phyloP scores from a whole-genome alignment of 2,797 vertebrate species.

The Poecile montanus region DNA sequence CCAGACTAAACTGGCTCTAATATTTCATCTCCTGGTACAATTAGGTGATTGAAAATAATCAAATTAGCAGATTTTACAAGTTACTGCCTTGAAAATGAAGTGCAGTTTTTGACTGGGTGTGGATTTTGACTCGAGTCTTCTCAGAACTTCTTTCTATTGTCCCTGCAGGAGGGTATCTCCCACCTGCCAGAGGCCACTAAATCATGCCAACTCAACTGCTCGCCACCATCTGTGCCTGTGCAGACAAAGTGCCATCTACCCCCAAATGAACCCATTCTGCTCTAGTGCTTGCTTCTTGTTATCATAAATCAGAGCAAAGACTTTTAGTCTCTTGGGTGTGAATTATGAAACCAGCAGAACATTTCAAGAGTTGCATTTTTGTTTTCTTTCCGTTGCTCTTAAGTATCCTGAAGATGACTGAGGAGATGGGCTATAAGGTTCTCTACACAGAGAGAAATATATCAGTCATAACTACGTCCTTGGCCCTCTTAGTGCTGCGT shows the following conservation, averaged over 20 bases:
- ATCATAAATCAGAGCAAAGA: not conserved
- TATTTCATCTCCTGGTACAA: not conserved
- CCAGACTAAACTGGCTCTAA: not conserved
- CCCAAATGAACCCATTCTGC: not conserved
- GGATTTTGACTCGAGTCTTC: not conserved
- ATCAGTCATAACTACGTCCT: constrained; percentile 68
- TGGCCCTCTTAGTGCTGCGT: constrained; percentile 81
- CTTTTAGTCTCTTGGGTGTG: not conserved
- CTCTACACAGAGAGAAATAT: constrained; percentile 71
- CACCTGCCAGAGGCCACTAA: not conserved
- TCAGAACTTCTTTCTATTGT: not conserved
- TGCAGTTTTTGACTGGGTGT: not conserved
- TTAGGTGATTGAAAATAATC: not conserved
- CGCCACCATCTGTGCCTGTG: not conserved
- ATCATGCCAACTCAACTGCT: not conserved
- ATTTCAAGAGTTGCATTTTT: not conserved
- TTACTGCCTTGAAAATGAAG: not conserved
- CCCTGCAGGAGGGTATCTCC: not conserved
- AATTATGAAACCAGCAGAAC: not conserved
- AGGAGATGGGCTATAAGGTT: constrained; percentile 81
- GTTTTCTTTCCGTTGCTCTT: not conserved
- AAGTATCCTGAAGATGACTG: constrained; percentile 84
- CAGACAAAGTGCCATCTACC: not conserved
- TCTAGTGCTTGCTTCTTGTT: not conserved
- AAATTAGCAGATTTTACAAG: not conserved